Evolutionary conservation across 2,797 vertebrate genomes (phyloP).

Genomic region (Macropus fuliginosus): DNA sequence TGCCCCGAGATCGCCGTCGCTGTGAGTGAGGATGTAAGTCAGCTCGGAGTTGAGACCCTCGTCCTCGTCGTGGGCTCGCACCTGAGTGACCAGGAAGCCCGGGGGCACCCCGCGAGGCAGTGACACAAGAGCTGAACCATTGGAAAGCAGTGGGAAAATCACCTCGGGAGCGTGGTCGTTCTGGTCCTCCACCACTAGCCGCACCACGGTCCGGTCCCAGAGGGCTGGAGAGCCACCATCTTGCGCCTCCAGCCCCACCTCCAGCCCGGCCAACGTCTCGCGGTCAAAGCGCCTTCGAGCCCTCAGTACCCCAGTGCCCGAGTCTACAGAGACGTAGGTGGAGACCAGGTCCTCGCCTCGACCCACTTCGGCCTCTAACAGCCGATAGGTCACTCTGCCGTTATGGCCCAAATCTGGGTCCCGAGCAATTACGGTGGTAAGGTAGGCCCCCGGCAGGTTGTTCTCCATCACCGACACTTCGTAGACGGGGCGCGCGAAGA

Average conservation of each 20-base stretch:
- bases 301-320: constrained; percentile 81
- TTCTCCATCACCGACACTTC: constrained; percentile 89
- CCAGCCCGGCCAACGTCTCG: constrained; percentile 81
- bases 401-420: constrained; percentile 91
- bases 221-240: constrained; percentile 81
- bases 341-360: constrained; percentile 83
- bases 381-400: constrained; percentile 90
- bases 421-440: constrained; percentile 89
- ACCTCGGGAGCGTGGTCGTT: constrained; percentile 86
- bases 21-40: constrained; percentile 81
- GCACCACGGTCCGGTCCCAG: constrained; percentile 78
- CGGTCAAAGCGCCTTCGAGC: constrained; percentile 84
- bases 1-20: constrained; percentile 52
- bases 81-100: constrained; percentile 82
- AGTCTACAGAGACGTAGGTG: constrained; percentile 83
- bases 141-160: constrained; percentile 81
- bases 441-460: constrained; percentile 90
- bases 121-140: constrained; percentile 81
- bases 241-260: constrained; percentile 81
- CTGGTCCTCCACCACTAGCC: constrained; percentile 84
- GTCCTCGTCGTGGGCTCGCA: constrained; percentile 83
- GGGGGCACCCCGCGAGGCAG: constrained; percentile 79
- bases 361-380: constrained; percentile 85
- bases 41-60: constrained; percentile 81
- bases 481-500: constrained; percentile 86